Evolutionary conservation across 2,797 vertebrate genomes (phyloP).

Genomic region (Gymnodraco acuticeps): DNA sequence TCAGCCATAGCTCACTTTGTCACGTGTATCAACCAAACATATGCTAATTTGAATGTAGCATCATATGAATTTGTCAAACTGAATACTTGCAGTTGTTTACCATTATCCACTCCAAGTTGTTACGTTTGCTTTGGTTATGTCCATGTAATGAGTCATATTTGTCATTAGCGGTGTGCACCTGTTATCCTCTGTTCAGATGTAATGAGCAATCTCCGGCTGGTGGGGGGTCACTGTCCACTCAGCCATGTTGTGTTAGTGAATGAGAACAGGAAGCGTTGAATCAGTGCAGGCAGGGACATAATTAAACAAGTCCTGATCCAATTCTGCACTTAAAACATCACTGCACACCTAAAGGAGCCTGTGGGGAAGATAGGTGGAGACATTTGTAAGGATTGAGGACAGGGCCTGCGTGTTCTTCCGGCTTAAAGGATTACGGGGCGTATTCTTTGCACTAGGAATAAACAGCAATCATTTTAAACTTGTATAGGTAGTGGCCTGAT

Average conservation of each 20-base stretch:
- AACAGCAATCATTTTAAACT: slow-evolving; percentile 61
- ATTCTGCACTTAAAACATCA: slow-evolving; percentile 24
- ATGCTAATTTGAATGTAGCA: slow-evolving; percentile 45
- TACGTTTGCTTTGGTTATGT: slow-evolving; percentile 16
- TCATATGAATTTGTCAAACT: background rate
- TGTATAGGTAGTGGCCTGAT: slow-evolving; percentile 68
- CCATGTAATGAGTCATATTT: slow-evolving; percentile 1
- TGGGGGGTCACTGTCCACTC: slow-evolving; percentile 6
- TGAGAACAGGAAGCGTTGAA: slow-evolving; percentile 27
- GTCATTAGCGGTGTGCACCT: slow-evolving; percentile 17
- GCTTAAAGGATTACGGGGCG: slow-evolving; percentile 70
- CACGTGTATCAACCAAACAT: slow-evolving; percentile 61
- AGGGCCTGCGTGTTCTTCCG: slow-evolving; percentile 3
- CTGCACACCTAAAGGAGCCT: background rate
- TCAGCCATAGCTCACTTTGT: background rate
- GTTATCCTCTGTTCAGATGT: slow-evolving; percentile 22
- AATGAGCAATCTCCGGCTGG: slow-evolving; percentile 12
- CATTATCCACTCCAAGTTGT: background rate
- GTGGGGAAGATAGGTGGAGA: slow-evolving; percentile 38
- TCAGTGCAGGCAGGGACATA: background rate
- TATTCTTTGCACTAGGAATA: slow-evolving; percentile 51
- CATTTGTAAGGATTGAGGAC: slow-evolving; percentile 47
- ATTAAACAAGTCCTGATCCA: slow-evolving; percentile 37
- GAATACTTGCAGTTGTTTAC: background rate
- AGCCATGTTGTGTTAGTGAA: slow-evolving; percentile 13